Percentiles rank a stretch among this genome's conserved stretches.
Evolutionary conservation across 2,797 vertebrate genomes (phyloP).

Genomic region (Lemur catta): DNA sequence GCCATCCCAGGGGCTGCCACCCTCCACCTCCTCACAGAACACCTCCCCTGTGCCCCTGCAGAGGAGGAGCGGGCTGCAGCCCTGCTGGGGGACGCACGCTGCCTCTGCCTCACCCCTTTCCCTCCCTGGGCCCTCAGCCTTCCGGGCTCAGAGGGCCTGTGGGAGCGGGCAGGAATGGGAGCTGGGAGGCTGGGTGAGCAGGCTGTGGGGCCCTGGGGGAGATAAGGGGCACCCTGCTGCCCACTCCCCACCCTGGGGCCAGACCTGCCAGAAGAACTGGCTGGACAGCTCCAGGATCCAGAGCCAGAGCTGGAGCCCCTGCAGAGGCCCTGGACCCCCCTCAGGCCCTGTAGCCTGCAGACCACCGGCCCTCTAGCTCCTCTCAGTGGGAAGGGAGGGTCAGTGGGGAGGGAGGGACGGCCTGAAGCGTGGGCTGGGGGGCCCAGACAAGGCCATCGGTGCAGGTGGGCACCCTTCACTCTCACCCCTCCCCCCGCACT

Average conservation of each 20-base stretch:
- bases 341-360: background rate
- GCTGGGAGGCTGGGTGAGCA: slow-evolving; percentile 3
- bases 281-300: slow-evolving; percentile 55
- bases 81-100: background rate
- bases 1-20: too few relatives aligned
- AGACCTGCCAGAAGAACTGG: slow-evolving; percentile 66
- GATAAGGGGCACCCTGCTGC: slow-evolving; percentile 42
- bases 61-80: background rate
- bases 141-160: slow-evolving; percentile 12
- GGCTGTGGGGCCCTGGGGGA: slow-evolving; percentile 6
- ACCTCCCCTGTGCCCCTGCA: background rate
- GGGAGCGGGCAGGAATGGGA: background rate
- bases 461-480: background rate
- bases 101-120: background rate
- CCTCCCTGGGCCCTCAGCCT: background rate
- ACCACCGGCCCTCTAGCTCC: background rate
- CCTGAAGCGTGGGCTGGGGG: background rate
- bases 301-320: background rate
- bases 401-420: background rate
- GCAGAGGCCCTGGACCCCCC: background rate
- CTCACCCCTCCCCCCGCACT: background rate
- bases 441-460: background rate
- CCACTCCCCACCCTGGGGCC: slow-evolving; percentile 67
- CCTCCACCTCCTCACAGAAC: background rate
- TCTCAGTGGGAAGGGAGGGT: background rate